Percentiles rank a stretch among this genome's conserved stretches.
phyloP scores from a whole-genome alignment of 2,888 invertebrate species.

The Ferrisia virgata region DNA sequence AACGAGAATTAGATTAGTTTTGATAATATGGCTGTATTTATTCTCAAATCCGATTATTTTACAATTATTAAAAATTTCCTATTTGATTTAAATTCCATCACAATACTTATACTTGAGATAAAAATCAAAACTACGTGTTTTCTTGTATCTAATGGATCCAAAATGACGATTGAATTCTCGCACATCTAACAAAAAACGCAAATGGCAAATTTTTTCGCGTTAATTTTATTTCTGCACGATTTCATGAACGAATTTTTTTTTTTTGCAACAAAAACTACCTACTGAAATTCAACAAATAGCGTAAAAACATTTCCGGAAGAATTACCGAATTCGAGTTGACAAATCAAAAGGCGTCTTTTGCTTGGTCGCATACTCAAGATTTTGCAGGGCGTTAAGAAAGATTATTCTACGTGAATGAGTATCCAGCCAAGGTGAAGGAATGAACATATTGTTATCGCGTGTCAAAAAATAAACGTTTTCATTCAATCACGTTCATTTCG shows the following conservation, averaged over 20 bases:
- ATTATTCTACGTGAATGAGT: neutral
- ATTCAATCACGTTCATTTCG: neutral
- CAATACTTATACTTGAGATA: no score
- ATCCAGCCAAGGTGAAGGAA: neutral
- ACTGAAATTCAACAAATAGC: neutral
- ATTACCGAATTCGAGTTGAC: neutral
- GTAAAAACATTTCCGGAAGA: neutral
- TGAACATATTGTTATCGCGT: neutral
- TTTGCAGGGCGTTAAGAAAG: neutral
- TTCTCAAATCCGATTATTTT: no score
- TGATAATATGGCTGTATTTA: no score
- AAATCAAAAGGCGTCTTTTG: neutral
- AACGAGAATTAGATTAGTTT: no score
- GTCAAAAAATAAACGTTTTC: neutral
- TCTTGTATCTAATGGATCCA: no score
- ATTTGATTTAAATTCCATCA: no score
- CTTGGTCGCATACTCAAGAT: neutral
- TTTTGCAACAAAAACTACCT: neutral
- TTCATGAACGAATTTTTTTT: neutral
- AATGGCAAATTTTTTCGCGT: neutral
- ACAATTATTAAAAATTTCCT: no score
- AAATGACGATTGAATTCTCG: no score
- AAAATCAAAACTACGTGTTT: no score
- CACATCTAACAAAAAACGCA: neutral
- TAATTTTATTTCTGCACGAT: neutral